These are phyloP conservation scores for Pseudococcus jackbeardsleyi DNA, from an alignment of 2,888 invertebrate species.

Conservation along the genomic window DNA sequence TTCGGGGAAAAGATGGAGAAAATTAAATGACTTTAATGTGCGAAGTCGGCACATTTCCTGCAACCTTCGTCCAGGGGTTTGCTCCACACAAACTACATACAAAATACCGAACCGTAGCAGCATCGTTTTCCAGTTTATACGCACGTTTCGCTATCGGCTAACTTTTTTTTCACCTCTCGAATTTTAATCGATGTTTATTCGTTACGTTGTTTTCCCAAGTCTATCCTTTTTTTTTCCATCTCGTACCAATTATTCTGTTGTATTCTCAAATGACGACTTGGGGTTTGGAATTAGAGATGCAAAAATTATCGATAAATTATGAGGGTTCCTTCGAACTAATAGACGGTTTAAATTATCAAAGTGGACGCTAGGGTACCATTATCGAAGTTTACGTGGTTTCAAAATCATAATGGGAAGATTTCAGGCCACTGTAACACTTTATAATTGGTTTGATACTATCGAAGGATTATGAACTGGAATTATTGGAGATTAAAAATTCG, in stretches of 20 bases:
- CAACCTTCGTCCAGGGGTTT: not conserved
- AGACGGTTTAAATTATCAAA: not conserved
- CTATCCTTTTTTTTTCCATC: not conserved
- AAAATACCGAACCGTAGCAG: not conserved
- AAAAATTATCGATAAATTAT: not conserved
- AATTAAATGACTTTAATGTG: slow-evolving; percentile 13
- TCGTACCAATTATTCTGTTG: not conserved
- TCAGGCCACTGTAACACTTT: not conserved
- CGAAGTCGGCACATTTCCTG: slow-evolving; percentile 5
- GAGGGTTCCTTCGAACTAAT: not conserved
- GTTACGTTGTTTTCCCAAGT: not conserved
- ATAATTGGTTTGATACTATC: not conserved
- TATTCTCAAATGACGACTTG: not conserved
- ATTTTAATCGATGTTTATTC: not conserved
- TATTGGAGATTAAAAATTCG: not conserved
- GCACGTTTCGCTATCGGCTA: not conserved
- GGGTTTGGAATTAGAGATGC: not conserved
- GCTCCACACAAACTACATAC: not conserved
- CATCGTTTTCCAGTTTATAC: not conserved
- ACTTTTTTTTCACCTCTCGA: not conserved
- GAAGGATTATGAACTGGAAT: not conserved
- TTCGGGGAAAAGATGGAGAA: not conserved
- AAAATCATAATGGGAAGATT: not conserved
- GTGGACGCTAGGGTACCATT: not conserved
- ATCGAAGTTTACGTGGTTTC: not conserved